Percentiles rank a stretch among this genome's conserved stretches.
These are phyloP conservation scores for Rhinatrema bivittatum DNA, from an alignment of 2,797 vertebrate species.

Conservation along the genomic window DNA sequence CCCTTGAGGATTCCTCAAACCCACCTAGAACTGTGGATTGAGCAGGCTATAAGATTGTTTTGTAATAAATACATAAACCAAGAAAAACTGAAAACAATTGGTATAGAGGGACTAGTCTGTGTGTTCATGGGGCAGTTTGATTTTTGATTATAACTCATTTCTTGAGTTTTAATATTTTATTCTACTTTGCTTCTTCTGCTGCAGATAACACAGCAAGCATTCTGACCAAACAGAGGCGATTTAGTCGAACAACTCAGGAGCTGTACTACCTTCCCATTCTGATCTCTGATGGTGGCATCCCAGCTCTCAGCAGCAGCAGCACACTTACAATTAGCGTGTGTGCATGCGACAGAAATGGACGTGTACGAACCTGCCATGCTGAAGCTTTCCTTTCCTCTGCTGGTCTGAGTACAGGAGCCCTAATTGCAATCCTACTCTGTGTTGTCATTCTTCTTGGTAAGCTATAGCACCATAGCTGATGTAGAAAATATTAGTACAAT, in stretches of 20 bases:
- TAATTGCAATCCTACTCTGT: constrained; percentile 94
- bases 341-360: constrained; percentile 78
- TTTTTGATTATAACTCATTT: too few species aligned
- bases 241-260: constrained; percentile 83
- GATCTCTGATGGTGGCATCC: constrained; percentile 87
- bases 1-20: too few species aligned
- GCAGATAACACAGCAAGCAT: constrained; percentile 91
- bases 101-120: too few species aligned
- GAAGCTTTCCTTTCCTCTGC: constrained; percentile 90
- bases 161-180: too few species aligned
- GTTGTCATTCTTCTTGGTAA: constrained; percentile 92
- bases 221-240: constrained; percentile 72
- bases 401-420: constrained; percentile 90
- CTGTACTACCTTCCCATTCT: constrained; percentile 81
- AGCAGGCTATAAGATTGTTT: too few species aligned
- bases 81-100: too few species aligned
- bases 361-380: constrained; percentile 75
- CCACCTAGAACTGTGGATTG: too few species aligned
- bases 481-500: too few species aligned
- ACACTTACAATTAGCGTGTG: constrained; percentile 90
- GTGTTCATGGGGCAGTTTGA: too few species aligned
- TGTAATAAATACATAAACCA: too few species aligned
- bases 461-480: too few species aligned
- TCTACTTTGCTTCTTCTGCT: constrained; percentile 31
- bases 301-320: constrained; percentile 83